These are phyloP conservation scores for Epizoanthus illoricatus DNA, from an alignment of 92 coral and sea anemone genomes.

Conservation along the genomic window DNA sequence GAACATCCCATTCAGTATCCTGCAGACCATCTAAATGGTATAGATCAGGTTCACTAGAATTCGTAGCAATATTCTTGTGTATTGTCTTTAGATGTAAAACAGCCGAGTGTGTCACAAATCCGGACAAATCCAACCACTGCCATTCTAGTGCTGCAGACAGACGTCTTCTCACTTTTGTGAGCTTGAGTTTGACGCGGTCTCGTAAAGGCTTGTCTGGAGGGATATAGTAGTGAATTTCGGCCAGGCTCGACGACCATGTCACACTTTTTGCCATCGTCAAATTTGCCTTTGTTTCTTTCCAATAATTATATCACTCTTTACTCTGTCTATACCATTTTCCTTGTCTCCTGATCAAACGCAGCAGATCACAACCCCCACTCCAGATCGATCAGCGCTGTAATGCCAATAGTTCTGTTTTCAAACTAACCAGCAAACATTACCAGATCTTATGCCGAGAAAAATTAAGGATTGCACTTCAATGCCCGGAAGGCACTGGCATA, in stretches of 20 bases:
- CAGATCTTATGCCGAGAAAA: too few species aligned
- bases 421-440: too few species aligned
- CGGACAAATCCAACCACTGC: not conserved
- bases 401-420: too few species aligned
- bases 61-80: not conserved
- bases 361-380: not conserved
- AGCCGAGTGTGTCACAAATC: not conserved
- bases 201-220: conserved; percentile 23
- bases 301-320: too few species aligned
- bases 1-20: not conserved
- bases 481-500: not conserved
- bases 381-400: not conserved
- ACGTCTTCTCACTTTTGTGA: not conserved
- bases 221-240: conserved; percentile 9
- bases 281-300: not conserved
- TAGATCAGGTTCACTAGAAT: not conserved
- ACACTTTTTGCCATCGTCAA: not conserved
- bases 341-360: too few species aligned
- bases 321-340: not conserved
- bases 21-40: too few species aligned
- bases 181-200: conserved; percentile 20
- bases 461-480: not conserved
- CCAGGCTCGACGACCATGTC: conserved; percentile 16
- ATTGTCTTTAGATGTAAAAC: not conserved
- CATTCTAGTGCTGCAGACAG: not conserved